phyloP scores from a whole-genome alignment of 2,888 invertebrate species.

The Cyrtodaria siliqua region DNA sequence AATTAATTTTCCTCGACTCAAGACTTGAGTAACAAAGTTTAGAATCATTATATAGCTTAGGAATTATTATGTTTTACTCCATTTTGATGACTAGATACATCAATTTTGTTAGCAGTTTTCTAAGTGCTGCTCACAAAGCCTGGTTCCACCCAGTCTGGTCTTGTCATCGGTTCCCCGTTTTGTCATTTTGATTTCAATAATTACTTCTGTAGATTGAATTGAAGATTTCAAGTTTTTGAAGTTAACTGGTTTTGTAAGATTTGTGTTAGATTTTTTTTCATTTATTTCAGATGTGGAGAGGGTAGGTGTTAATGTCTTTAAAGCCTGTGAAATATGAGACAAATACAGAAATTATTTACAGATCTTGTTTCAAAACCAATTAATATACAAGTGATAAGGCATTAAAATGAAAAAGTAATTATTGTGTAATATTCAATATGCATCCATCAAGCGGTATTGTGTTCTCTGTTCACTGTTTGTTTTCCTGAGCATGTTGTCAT shows the following conservation, averaged over 20 bases:
- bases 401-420: slow-evolving; percentile 1
- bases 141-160: slow-evolving; percentile 31
- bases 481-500: too few species aligned
- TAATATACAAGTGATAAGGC: slow-evolving; percentile 27
- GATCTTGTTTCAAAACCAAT: slow-evolving; percentile 39
- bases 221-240: too few species aligned
- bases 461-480: too few species aligned
- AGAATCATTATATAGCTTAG: too few species aligned
- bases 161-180: slow-evolving; percentile 16
- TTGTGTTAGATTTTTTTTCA: background rate
- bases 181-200: slow-evolving; percentile 45
- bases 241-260: too few species aligned
- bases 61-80: too few species aligned
- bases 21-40: too few species aligned
- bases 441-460: too few species aligned
- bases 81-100: background rate
- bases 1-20: slow-evolving; percentile 2
- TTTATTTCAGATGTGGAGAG: background rate
- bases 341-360: slow-evolving; percentile 31
- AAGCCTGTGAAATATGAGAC: slow-evolving; percentile 37
- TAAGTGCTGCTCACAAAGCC: slow-evolving; percentile 9
- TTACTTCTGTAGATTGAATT: slow-evolving; percentile 50
- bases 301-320: slow-evolving; percentile 7
- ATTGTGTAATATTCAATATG: too few species aligned
- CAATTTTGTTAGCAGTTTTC: background rate